Percentiles rank a stretch among this genome's conserved stretches.
These are phyloP conservation scores for Charanyca ferruginea DNA, from an alignment of 2,888 invertebrate genomes.

Conservation along the genomic window DNA sequence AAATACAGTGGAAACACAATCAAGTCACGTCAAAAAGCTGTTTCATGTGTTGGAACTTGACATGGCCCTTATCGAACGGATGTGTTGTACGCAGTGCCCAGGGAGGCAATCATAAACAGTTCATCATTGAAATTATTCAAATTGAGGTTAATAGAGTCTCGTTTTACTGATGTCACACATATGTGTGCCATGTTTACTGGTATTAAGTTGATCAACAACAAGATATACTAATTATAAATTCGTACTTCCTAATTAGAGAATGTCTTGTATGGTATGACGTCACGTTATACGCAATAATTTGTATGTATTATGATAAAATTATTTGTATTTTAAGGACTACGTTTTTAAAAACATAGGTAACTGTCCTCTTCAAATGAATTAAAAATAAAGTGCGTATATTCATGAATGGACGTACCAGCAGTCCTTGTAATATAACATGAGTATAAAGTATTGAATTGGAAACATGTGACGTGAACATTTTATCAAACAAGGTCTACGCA, in stretches of 20 bases:
- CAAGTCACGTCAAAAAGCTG: constrained; percentile 69
- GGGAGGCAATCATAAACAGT: constrained; percentile 85
- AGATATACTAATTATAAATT: constrained; percentile 79
- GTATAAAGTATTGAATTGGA: constrained; percentile 72
- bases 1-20: constrained; percentile 58
- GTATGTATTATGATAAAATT: constrained; percentile 36
- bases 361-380: constrained; percentile 23
- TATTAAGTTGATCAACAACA: constrained; percentile 83
- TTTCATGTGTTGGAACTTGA: constrained; percentile 76
- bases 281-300: constrained; percentile 69
- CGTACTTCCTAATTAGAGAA: constrained; percentile 77
- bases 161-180: constrained; percentile 88
- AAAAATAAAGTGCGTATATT: constrained; percentile 50
- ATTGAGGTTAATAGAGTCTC: constrained; percentile 89
- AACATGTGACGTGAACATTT: constrained; percentile 80
- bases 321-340: constrained; percentile 30
- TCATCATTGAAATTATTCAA: constrained; percentile 87
- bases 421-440: constrained; percentile 67
- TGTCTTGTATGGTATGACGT: constrained; percentile 70
- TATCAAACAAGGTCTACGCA: constrained; percentile 83
- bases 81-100: constrained; percentile 80
- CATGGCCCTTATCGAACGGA: constrained; percentile 85
- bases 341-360: constrained; percentile 25
- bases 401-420: constrained; percentile 64
- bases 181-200: constrained; percentile 88